Base-by-base conservation (phyloP, 2,113 vertebrate genomes). In the Electrona antarctica region DNA sequence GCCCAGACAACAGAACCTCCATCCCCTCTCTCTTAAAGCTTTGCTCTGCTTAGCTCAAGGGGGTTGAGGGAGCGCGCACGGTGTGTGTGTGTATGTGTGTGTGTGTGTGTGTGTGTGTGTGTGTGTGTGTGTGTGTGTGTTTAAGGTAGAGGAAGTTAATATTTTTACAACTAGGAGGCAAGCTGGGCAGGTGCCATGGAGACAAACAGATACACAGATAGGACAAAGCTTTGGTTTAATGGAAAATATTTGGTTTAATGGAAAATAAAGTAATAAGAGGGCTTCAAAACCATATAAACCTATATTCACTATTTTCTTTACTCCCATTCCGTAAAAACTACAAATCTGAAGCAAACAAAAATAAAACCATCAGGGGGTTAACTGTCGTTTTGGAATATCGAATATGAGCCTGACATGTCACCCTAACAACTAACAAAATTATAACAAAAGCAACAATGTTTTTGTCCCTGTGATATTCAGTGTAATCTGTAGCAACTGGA, bases 1-100 rank as follows among this genome's bases (percentile, higher is more conserved):
- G 55, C 79, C 88, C 52, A 64, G 87, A 76, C 79, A 89, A 92
- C 88, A 81, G 52, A 60, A 14, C 71, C 50, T 82, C 64, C 75
- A 79, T 62, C 70, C 71, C 55, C 82, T 83, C 21, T 21, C 21
- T 21, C 21, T 77, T 74, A 64, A 67, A 80, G 73, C 49, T 6
- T 59, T 64, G 60, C 68, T 68, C 70, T 73, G 65, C 67, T 60
- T 68, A 76, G 57, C 65, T 67, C 82, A 66, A 49, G 57, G 48
- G 76, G 50, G 28, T 46, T 12, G 21, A 15, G n/a, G n/a, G 14
- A 60, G 58, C 8, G 60, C 48, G 49, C 13, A 21, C 21, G 21
- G 2, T 21, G 49, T 54, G 61, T 64, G 61, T 49, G 61, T 64
- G 29, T 29, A 13, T 59, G 57, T 59, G 60, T 47, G 60, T 63